phyloP scores from a whole-genome alignment of 2,113 vertebrate genomes.

The Polypterus senegalus region DNA sequence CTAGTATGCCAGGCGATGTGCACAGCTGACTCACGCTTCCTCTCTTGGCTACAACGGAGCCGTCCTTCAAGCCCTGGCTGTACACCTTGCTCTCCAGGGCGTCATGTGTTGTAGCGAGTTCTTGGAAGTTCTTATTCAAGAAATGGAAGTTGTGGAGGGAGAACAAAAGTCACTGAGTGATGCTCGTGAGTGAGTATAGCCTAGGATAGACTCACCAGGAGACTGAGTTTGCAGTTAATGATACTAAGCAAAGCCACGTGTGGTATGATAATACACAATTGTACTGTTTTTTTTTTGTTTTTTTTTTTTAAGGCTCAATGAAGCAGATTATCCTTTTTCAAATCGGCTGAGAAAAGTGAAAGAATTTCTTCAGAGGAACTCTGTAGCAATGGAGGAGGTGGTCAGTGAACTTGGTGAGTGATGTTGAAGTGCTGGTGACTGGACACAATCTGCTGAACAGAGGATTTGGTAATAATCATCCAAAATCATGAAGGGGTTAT shows the following conservation, averaged over 20 bases:
- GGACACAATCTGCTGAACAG: too few species aligned
- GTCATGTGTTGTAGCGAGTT: slow-evolving; percentile 64
- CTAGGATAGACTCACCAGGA: neutral
- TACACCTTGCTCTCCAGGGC: slow-evolving; percentile 80
- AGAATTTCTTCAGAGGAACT: slow-evolving; percentile 68
- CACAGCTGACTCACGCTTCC: slow-evolving; percentile 85
- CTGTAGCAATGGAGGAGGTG: slow-evolving; percentile 77
- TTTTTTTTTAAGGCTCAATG: slow-evolving; percentile 60
- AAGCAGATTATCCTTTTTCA: slow-evolving; percentile 81
- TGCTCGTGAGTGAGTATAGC: slow-evolving; percentile 63
- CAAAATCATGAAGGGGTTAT: too few species aligned
- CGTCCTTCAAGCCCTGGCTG: slow-evolving; percentile 82
- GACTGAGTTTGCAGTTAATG: too few species aligned
- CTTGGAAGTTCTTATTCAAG: slow-evolving; percentile 69
- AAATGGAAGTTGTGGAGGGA: slow-evolving; percentile 83
- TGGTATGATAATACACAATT: neutral
- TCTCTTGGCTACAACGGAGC: slow-evolving; percentile 94
- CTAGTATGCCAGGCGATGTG: slow-evolving; percentile 73
- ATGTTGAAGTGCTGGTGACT: too few species aligned
- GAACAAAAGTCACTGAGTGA: slow-evolving; percentile 69
- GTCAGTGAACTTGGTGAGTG: slow-evolving; percentile 77
- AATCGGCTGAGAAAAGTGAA: slow-evolving; percentile 78
- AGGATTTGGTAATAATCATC: too few species aligned
- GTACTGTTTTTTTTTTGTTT: neutral
- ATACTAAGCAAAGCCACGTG: neutral